phyloP scores from a whole-genome alignment of 2,888 invertebrate genomes.

The Dryobotodes eremita region DNA sequence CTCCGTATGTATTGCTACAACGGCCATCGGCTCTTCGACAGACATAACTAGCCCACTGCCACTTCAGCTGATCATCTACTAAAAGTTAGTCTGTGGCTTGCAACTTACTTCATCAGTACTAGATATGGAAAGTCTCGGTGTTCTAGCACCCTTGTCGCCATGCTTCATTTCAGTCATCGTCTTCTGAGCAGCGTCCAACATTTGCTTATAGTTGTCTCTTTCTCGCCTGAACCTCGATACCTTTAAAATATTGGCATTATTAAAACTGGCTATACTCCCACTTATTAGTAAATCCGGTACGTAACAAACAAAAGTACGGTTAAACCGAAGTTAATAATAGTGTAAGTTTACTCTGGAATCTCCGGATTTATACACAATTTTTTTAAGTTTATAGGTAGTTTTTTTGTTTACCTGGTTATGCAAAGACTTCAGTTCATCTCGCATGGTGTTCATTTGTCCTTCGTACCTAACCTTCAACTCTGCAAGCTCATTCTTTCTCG shows the following conservation, averaged over 20 bases:
- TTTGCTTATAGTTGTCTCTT: conserved; percentile 96
- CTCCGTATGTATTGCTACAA: not conserved
- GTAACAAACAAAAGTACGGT: not conserved
- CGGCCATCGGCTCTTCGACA: not conserved
- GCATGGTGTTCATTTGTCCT: conserved; percentile 94
- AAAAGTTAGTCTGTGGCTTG: not conserved
- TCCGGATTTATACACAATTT: not conserved
- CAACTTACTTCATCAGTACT: conserved; percentile 93
- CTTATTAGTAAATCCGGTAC: not conserved
- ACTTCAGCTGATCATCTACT: not conserved
- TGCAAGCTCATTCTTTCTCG: conserved; percentile 94
- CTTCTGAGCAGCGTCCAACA: conserved; percentile 96
- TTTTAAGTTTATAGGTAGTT: not conserved
- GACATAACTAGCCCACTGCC: not conserved
- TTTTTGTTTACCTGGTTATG: conserved; percentile 92
- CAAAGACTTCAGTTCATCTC: conserved; percentile 95
- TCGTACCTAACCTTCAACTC: conserved; percentile 96
- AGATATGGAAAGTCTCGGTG: conserved; percentile 92
- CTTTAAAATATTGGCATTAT: conserved; percentile 67
- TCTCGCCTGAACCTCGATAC: conserved; percentile 95
- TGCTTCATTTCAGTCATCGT: conserved; percentile 94
- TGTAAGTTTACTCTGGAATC: not conserved
- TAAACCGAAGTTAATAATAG: not conserved
- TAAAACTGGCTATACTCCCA: not conserved
- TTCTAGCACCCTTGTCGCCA: conserved; percentile 86